Percentiles rank a stretch among this genome's conserved stretches.
These are phyloP conservation scores for Zingel zingel DNA, from an alignment of 2,113 vertebrate species.

Conservation along the genomic window DNA sequence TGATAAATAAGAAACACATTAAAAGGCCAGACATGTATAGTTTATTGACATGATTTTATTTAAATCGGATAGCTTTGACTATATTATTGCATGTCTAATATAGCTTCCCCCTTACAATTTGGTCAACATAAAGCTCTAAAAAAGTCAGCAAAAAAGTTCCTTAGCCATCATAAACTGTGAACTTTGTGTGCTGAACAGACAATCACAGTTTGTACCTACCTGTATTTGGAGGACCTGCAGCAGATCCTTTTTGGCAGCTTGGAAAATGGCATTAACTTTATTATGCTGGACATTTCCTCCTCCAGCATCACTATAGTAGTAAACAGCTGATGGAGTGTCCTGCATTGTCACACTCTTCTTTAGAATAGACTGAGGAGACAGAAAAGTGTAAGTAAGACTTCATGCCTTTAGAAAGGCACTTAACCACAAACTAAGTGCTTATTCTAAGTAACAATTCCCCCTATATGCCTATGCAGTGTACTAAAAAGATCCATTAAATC, in stretches of 20 bases:
- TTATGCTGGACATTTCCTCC: conserved; percentile 75
- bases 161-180: neutral
- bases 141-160: too few relatives aligned
- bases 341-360: conserved; percentile 90
- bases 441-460: neutral
- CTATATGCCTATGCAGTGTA: neutral
- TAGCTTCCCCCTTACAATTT: too few relatives aligned
- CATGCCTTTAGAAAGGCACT: neutral
- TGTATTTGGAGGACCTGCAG: conserved; percentile 90
- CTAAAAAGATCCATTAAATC: neutral
- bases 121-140: too few relatives aligned
- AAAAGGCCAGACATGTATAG: too few relatives aligned
- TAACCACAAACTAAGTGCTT: neutral
- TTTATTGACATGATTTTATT: too few relatives aligned
- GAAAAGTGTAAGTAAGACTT: neutral
- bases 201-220: conserved; percentile 64
- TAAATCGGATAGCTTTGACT: too few relatives aligned
- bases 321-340: conserved; percentile 86
- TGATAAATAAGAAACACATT: too few relatives aligned
- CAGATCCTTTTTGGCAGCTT: conserved; percentile 93
- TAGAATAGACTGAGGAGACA: conserved; percentile 83
- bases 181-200: neutral
- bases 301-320: conserved; percentile 83
- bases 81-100: too few relatives aligned
- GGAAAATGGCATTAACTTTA: conserved; percentile 87